Percentiles rank a stretch among this genome's conserved stretches.
phyloP scores from a whole-genome alignment of 1,140 invertebrate species.

The Papilio polytes region DNA sequence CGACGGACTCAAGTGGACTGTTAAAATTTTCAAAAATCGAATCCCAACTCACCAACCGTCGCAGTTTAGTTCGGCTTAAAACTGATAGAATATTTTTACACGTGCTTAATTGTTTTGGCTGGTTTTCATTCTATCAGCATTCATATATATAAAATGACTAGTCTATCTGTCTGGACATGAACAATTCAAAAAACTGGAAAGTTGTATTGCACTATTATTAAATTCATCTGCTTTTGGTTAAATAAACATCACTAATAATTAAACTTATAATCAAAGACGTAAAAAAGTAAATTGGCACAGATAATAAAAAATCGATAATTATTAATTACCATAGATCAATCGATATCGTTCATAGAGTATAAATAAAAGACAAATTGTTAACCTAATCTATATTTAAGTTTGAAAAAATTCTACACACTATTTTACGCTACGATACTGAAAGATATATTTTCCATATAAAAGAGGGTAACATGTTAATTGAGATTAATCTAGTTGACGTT shows the following conservation, averaged over 20 bases:
- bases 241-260: no score
- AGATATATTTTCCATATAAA: background rate
- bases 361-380: no score
- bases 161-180: background rate
- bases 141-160: background rate
- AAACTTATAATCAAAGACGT: no score
- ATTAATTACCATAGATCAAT: no score
- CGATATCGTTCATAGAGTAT: no score
- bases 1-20: conserved; percentile 18
- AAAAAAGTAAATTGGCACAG: no score
- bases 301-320: no score
- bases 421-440: no score
- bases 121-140: background rate
- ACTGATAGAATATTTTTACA: background rate
- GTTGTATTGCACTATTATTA: no score
- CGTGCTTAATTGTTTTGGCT: conserved; percentile 10
- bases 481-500: conserved; percentile 27
- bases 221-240: no score
- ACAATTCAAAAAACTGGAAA: background rate
- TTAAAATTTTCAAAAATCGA: conserved; percentile 20
- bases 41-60: background rate
- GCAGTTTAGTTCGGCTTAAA: conserved; percentile 19
- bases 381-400: no score
- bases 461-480: background rate
- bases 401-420: no score